These are phyloP conservation scores for Leuciscus idus DNA, from an alignment of 2,113 vertebrate species.

Conservation along the genomic window DNA sequence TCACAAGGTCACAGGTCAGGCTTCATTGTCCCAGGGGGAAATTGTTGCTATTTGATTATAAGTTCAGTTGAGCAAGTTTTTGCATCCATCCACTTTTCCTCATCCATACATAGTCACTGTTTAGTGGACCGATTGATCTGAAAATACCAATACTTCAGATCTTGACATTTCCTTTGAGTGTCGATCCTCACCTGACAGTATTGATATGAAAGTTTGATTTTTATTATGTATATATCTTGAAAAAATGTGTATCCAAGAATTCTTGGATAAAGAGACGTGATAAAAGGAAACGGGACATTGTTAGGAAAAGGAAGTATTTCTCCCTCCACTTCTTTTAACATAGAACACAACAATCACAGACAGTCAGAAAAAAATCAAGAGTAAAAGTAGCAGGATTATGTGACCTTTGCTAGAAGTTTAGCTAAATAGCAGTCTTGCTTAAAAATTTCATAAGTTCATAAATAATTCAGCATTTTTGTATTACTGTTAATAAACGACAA, in stretches of 20 bases:
- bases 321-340: neutral
- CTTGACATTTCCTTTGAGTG: neutral
- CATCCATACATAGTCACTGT: neutral
- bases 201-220: neutral
- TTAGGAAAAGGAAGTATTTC: neutral
- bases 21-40: slow-evolving; percentile 31
- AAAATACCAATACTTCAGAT: neutral
- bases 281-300: neutral
- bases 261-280: neutral
- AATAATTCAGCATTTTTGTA: neutral
- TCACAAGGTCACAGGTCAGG: slow-evolving; percentile 30
- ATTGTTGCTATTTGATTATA: slow-evolving; percentile 42
- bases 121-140: neutral
- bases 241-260: neutral
- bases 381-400: neutral
- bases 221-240: neutral
- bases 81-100: slow-evolving; percentile 1
- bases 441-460: neutral
- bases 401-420: neutral
- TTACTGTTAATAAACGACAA: neutral
- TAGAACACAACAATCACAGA: neutral
- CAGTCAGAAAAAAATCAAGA: slow-evolving; percentile 41
- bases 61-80: slow-evolving; percentile 9
- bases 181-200: neutral
- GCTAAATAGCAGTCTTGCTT: neutral